Base-by-base conservation (phyloP, 2,797 vertebrate species). In the Eremophila alpestris region DNA sequence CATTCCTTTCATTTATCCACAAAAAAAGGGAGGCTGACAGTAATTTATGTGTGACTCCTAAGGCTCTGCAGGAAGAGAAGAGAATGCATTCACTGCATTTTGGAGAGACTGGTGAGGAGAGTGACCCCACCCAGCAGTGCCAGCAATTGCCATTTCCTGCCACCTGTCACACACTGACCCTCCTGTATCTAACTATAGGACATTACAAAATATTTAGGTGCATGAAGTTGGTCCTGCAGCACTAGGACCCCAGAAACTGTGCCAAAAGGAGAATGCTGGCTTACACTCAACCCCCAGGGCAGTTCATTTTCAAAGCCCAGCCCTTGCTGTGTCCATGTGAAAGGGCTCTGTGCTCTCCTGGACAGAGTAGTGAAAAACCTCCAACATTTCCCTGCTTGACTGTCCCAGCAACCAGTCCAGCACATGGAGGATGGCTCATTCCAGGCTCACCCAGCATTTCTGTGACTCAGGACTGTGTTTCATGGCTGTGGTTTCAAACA, bases 261-360 rank as follows among this genome's bases (percentile, higher is more conserved):
- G 32, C 43, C 45, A 32, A 48, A 78, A 78, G 24, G 8, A 41
- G 48, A 81, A 81, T 32, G 29, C 15, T 81, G 62, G 36, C 40
- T 86, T 32, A 68, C 10, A 30, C 20, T 52, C 49, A 45, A 5
- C n/a, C 26, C 41, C 46, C 40, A 46, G 30, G n/a, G 24, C 41
- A 77, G 46, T 10, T 38, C 7, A 30, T 62, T 70, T 67, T 27
- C 70, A 73, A 75, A 12, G 55, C 17, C 29, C 51, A 75, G 36
- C 32, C 64, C 8, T 51, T 41, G 5, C 4, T 46, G n/a, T 13
- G 24, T 7, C n/a, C 27, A 27, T 0, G 0, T 36, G 15, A 56
- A 48, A 73, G 22, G 30, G 26, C 62, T 48, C 30, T 6, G 3
- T 1, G 12, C 27, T 41, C 17, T 65, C 62, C 73, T 36, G 15